Evolutionary conservation across 2,888 invertebrate genomes (phyloP), one percentile per base, ranked within the genome.

Genomic region (Amblyjoppa proteus): DNA sequence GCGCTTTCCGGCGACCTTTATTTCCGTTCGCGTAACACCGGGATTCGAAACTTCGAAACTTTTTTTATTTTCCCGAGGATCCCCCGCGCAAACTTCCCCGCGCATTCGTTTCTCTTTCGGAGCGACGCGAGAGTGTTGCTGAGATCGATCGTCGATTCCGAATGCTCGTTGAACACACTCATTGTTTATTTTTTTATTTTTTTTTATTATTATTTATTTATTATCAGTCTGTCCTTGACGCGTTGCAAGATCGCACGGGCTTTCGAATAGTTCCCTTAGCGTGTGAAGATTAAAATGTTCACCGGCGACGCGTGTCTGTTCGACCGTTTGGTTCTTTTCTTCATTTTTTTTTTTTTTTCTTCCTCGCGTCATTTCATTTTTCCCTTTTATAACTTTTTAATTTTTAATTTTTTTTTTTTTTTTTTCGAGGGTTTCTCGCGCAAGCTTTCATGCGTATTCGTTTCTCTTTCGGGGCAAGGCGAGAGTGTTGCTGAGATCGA

Each of bases 1-100:
- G 69, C 70, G 71, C 69, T 84, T 69, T 76, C 69, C 58, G 13
- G 56, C 31, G 49, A 66, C 76, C 76, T 79, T 81, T 80, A 74
- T 31, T 53, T 66, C 61, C 49, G 68, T 69, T 58, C 73, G 64
- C 38, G 73, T 58, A 41, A 13, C 25, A 53, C 71, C n/a, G 58
- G 28, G 56, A 45, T 75, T 73, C 56, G 34, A 38, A 38, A 58
- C 58, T 53, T 79, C 31, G 28, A 1, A 11, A 13, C n/a, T 28
- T 25, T 56, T 56, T 58, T 58, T 58, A 34, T 73, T 41, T 51
- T 70, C 38, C 38, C 41, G 20, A 20, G 38, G 13, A 11, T 49
- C 58, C n/a, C 49, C 25, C 38, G 1, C 31, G 5, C 16, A 28
- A 45, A 41, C 11, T 74, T 58, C 61, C n/a, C 25, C 11, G n/a